Evolutionary conservation across 2,888 invertebrate species (phyloP).

Genomic region (Eucriotettix oculatus): DNA sequence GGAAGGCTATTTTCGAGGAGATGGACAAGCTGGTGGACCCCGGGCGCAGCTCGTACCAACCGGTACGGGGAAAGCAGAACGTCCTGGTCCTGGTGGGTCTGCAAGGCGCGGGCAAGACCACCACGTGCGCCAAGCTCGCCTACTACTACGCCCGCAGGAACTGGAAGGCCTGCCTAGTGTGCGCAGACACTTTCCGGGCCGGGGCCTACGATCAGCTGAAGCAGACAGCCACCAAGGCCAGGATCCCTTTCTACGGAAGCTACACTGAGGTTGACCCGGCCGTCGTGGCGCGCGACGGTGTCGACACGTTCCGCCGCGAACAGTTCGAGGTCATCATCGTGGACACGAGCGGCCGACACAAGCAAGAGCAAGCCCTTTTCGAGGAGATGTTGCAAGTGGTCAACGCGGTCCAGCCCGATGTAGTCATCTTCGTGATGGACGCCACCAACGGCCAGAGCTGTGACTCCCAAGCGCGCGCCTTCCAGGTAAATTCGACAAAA

Average conservation of each 20-base stretch:
- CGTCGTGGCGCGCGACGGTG: conserved; percentile 96
- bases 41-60: conserved; percentile 86
- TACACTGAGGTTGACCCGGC: conserved; percentile 99
- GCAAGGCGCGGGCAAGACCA: conserved; percentile 98
- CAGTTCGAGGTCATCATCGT: conserved; percentile 99
- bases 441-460: conserved; percentile 99
- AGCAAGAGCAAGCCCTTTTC: conserved; percentile 96
- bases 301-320: conserved; percentile 97
- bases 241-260: conserved; percentile 98
- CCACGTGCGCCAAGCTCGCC: conserved; percentile 97
- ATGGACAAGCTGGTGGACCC: conserved; percentile 96
- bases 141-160: conserved; percentile 97
- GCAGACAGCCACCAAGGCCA: conserved; percentile 96
- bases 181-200: conserved; percentile 98
- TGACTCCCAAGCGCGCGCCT: conserved; percentile 88
- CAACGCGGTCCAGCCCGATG: conserved; percentile 92
- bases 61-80: conserved; percentile 86
- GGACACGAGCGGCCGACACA: conserved; percentile 97
- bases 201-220: conserved; percentile 99
- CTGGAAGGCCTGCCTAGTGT: conserved; percentile 97
- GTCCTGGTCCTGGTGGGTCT: conserved; percentile 99
- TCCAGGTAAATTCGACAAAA: conserved; percentile 37
- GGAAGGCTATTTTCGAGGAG: conserved; percentile 96
- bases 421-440: conserved; percentile 99
- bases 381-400: conserved; percentile 99